phyloP scores from a whole-genome alignment of 2,888 invertebrate genomes.

The Stictocephala bisonia region DNA sequence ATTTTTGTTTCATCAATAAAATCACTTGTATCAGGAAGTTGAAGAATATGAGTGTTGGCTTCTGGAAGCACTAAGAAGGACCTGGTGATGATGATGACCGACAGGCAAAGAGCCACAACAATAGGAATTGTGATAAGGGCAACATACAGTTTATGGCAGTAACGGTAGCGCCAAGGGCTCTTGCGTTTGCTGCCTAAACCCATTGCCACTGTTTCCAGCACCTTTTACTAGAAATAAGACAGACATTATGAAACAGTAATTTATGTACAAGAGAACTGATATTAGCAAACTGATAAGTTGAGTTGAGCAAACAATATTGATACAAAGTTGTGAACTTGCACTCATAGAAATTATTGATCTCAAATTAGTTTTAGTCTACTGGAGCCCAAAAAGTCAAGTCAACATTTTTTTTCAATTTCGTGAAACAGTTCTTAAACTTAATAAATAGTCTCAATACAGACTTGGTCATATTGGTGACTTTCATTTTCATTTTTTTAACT shows the following conservation, averaged over 20 bases:
- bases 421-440: no score
- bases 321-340: background rate
- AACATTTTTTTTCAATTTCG: no score
- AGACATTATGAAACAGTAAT: no score
- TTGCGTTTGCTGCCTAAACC: slow-evolving; percentile 40
- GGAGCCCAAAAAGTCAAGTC: no score
- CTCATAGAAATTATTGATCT: no score
- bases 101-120: slow-evolving; percentile 1
- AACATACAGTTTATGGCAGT: slow-evolving; percentile 40
- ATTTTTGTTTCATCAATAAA: slow-evolving; percentile 53
- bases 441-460: no score
- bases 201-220: slow-evolving; percentile 13
- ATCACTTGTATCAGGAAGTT: slow-evolving; percentile 48
- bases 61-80: slow-evolving; percentile 28
- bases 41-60: slow-evolving; percentile 5
- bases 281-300: background rate
- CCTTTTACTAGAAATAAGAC: background rate
- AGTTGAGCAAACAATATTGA: background rate
- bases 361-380: no score
- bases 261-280: no score
- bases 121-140: slow-evolving; percentile 23
- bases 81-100: slow-evolving; percentile 15
- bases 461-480: no score
- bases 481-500: no score
- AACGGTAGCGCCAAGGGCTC: slow-evolving; percentile 37